Base-by-base conservation (phyloP, 2,888 invertebrate species). In the Girardia tigrina region DNA sequence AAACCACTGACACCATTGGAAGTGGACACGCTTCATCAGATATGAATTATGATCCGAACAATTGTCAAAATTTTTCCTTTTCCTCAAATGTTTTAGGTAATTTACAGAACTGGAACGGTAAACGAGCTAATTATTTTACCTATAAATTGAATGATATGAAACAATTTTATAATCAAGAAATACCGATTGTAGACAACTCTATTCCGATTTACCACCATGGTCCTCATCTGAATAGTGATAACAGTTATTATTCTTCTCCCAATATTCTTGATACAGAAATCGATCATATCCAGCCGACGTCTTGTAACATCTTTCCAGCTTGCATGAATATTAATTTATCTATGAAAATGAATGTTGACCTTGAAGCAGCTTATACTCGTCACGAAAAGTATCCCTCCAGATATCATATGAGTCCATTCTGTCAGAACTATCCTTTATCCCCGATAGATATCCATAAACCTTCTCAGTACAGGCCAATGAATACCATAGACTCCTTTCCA, bases 321-420 rank as follows among this genome's bases (percentile, higher is more conserved):
- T 90, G 92, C 81, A 94, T 94, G 94, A 92, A 91, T 81, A 93
- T 94, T 79, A 94, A 94, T 82, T 92, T 94, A 0, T 91, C 91
- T 80, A 94, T 94, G 94, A 94, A 93, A 84, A 94, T 94, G 94
- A 94, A 94, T 76, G 93, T 94, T 90, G 92, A 92, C 77, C 85
- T 86, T n/a, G 70, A 75, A 12, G 36, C 73, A 42, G 74, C 74
- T 16, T 27, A 27, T 26, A 20, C 42, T 4, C 28, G 75, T 8
- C 42, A 42, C 14, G 26, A 23, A 6, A 42, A 74, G 26, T 74
- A 74, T 28, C 14, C 73, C 2, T 12, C 28, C 8, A 42, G 69
- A 20, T 29, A 42, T 29, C 75, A 75, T 70, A n/a, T 75, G 28
- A 29, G 70, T 20, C 71, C 71, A 6, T 56, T 56, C 23, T 56